A percentile compares a stretch with the other conserved stretches of the same genome.
These are phyloP conservation scores for Cantharis nigra DNA, from an alignment of 2,888 invertebrate genomes.

Conservation along the genomic window DNA sequence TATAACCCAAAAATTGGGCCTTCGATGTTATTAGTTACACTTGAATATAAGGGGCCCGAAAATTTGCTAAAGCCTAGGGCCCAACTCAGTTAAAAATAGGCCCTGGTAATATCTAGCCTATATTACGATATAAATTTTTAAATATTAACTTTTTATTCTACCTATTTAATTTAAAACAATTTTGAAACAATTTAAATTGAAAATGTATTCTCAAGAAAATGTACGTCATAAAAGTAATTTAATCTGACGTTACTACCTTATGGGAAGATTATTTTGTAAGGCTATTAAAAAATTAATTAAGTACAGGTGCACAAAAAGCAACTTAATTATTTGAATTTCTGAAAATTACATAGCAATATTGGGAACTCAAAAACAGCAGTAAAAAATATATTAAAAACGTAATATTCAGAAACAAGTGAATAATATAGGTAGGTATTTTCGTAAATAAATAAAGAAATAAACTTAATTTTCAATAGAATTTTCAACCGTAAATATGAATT, in stretches of 20 bases:
- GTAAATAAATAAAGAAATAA: no score
- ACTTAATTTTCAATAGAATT: not conserved
- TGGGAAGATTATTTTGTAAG: not conserved
- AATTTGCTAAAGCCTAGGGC: no score
- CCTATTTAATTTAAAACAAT: not conserved
- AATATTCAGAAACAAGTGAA: no score
- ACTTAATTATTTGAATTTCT: not conserved
- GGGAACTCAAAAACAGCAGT: not conserved
- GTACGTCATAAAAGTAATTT: not conserved
- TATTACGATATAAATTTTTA: no score
- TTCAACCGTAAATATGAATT: not conserved
- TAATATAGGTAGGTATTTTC: no score
- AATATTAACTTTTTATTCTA: no score
- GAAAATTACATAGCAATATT: no score
- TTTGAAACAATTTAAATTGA: not conserved
- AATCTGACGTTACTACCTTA: not conserved
- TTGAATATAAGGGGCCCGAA: no score
- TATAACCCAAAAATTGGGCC: no score
- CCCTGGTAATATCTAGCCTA: no score
- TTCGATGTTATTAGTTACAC: no score
- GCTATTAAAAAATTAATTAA: not conserved
- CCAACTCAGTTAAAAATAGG: no score
- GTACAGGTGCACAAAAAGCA: not conserved
- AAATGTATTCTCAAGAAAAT: not conserved
- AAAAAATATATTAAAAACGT: not conserved